These are phyloP conservation scores for Cinclus mexicanus DNA, from an alignment of 2,113 vertebrate species.

Conservation along the genomic window DNA sequence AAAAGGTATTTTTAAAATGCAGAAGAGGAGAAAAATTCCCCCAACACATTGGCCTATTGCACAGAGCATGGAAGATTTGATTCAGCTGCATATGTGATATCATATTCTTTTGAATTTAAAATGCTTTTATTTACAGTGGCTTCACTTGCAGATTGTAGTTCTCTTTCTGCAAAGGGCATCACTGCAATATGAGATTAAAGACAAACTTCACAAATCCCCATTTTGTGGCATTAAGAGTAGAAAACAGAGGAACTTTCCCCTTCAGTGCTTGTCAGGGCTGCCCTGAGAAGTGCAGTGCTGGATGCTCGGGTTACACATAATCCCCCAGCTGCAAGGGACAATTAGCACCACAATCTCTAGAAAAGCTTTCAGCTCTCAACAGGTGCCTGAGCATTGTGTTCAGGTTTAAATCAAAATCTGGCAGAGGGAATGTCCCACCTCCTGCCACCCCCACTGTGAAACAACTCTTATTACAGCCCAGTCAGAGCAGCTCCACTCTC, in stretches of 20 bases:
- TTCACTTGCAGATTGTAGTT: not conserved
- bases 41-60: not conserved
- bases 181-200: not conserved
- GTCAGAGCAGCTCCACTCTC: not conserved
- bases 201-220: not conserved
- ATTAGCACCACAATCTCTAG: constrained; percentile 40
- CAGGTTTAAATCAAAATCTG: constrained; percentile 35
- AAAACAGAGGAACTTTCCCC: not conserved
- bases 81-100: not conserved
- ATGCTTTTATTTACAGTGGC: not conserved
- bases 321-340: constrained; percentile 50
- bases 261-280: not conserved
- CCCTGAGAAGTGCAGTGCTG: not conserved
- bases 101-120: not conserved
- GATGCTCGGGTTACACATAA: constrained; percentile 58
- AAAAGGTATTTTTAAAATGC: not conserved
- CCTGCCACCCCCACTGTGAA: not conserved
- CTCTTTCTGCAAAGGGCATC: not conserved
- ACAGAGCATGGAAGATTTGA: not conserved
- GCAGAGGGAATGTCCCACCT: not conserved
- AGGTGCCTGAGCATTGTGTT: constrained; percentile 42
- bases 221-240: not conserved
- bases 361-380: constrained; percentile 55
- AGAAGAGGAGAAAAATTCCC: fast-evolving
- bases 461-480: constrained; percentile 4